Evolutionary conservation across 2,888 invertebrate species (phyloP).

Genomic region (Rhingia campestris): DNA sequence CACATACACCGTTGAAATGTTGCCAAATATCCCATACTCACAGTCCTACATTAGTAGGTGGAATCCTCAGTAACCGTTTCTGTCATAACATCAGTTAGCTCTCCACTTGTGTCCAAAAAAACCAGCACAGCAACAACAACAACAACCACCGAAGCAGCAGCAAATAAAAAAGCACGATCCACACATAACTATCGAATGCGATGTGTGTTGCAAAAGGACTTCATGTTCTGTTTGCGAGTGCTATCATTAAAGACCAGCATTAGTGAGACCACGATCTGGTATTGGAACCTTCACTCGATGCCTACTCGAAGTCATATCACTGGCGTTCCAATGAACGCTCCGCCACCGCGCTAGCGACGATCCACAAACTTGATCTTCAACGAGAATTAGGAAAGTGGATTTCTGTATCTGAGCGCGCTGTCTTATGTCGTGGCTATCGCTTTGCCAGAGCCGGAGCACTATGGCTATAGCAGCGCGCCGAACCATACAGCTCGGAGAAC

Average conservation of each 20-base stretch:
- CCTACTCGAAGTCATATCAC: slow-evolving; percentile 61
- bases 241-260: slow-evolving; percentile 72
- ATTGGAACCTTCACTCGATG: slow-evolving; percentile 62
- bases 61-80: slow-evolving; percentile 47
- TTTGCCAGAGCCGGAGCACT: slow-evolving; percentile 1
- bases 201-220: slow-evolving; percentile 64
- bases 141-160: not conserved
- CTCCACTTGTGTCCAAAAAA: slow-evolving; percentile 59
- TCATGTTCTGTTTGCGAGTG: slow-evolving; percentile 56
- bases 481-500: not conserved
- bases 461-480: not conserved
- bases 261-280: slow-evolving; percentile 68
- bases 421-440: slow-evolving; percentile 40
- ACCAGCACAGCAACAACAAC: not conserved
- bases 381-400: slow-evolving; percentile 71
- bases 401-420: slow-evolving; percentile 33
- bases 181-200: slow-evolving; percentile 42
- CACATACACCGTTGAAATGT: not conserved
- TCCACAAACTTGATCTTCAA: slow-evolving; percentile 71
- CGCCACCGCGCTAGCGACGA: slow-evolving; percentile 27
- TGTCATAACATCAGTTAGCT: slow-evolving; percentile 52
- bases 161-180: slow-evolving; percentile 48
- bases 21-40: slow-evolving; percentile 32
- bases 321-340: slow-evolving; percentile 45
- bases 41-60: slow-evolving; percentile 1